Evolutionary conservation across 2,113 vertebrate species (phyloP), one percentile per base, ranked within the genome.

Genomic region (Menura novaehollandiae): DNA sequence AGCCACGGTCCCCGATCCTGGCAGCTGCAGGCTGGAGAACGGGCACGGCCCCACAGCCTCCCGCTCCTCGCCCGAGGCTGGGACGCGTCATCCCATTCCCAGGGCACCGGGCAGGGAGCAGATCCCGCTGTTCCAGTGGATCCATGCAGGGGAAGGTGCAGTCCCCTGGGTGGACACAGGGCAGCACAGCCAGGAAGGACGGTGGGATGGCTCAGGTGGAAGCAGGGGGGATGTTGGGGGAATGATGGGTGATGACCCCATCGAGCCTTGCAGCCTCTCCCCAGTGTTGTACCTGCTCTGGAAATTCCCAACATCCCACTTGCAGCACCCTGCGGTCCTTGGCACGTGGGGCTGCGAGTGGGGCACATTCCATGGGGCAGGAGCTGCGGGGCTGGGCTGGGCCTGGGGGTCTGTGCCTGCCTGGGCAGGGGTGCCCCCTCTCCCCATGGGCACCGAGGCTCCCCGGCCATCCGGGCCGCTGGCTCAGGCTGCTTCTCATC

Each of bases 401-500:
- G 4, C 3, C 4, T 1, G 2, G n/a, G 56, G 15, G 10, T 10
- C 33, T 9, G 9, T 18, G 35, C 15, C 59, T 15, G 7, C 43
- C 56, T 3, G 27, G 46, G 46, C 37, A 62, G 47, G 32, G 39
- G 21, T 78, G 39, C 20, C 32, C 26, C 13, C 1, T 1, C 43
- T 83, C 24, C 67, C 51, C 21, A 6, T 0, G 26, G 81, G 74
- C 74, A 78, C 15, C 3, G 2, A 35, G 82, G 52, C 35, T 93
- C 79, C 80, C 35, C 27, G 33, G 35, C 62, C 15, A 1, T 68
- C 51, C 9, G 3, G 85, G 76, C 47, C 15, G 7, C 66, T 86
- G 82, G 67, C 75, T 80, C 87, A 80, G 72, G 35, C 92, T 79
- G 76, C 41, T 94, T 68, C 92, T 75, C 69, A 93, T 92, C 96